These are phyloP conservation scores for Istiophorus platypterus DNA, from an alignment of 2,113 vertebrate species.

Conservation along the genomic window DNA sequence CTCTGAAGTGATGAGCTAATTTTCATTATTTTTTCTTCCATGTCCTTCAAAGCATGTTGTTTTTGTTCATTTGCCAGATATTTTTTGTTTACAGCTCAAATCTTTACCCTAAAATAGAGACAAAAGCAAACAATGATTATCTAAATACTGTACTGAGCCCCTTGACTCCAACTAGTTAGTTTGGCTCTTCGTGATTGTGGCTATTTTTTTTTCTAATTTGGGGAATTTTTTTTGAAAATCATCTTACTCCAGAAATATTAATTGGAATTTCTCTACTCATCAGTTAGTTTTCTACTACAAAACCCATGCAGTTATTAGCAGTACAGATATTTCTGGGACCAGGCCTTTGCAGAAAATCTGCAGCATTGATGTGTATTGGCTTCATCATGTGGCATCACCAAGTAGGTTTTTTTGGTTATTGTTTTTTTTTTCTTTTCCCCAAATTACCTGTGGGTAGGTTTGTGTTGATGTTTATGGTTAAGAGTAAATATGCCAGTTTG, in stretches of 20 bases:
- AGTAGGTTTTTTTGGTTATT: slow-evolving; percentile 18
- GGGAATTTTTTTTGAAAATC: slow-evolving; percentile 42
- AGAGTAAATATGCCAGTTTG: background rate
- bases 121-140: slow-evolving; percentile 2
- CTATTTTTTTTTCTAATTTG: background rate
- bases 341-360: background rate
- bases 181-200: slow-evolving; percentile 7
- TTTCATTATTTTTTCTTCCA: background rate
- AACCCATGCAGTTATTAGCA: slow-evolving; percentile 26
- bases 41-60: background rate
- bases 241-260: slow-evolving; percentile 22
- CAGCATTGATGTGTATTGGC: slow-evolving; percentile 11
- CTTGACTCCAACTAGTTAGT: slow-evolving; percentile 15
- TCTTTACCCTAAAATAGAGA: background rate
- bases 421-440: no score
- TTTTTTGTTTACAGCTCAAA: slow-evolving; percentile 1
- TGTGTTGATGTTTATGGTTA: background rate
- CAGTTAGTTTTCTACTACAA: slow-evolving; percentile 3
- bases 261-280: slow-evolving; percentile 27
- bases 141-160: background rate
- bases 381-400: background rate
- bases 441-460: background rate
- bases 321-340: slow-evolving; percentile 19
- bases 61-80: background rate
- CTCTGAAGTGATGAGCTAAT: background rate